A percentile compares a stretch with the other conserved stretches of the same genome.
phyloP scores from a whole-genome alignment of 2,113 vertebrate genomes.

The Oncorhynchus masou region DNA sequence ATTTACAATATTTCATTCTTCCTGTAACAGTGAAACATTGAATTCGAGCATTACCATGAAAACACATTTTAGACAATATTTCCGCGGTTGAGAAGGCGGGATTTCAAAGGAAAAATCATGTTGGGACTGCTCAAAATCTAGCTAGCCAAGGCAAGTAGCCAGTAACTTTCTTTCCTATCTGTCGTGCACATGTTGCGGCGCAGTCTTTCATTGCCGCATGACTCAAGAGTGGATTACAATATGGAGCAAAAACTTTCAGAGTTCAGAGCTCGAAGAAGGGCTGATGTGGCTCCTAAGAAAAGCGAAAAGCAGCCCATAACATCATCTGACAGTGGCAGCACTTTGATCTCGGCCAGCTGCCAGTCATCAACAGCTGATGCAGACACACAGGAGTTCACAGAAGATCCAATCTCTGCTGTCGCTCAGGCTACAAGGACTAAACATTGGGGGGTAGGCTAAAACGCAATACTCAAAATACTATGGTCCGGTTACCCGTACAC shows the following conservation, averaged over 20 bases:
- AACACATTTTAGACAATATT: too few relatives aligned
- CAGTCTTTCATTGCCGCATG: background rate
- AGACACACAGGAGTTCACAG: background rate
- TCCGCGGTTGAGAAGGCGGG: too few relatives aligned
- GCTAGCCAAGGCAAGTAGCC: too few relatives aligned
- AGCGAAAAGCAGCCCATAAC: background rate
- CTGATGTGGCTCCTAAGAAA: slow-evolving; percentile 12
- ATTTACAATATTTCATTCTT: background rate
- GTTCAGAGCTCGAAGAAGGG: slow-evolving; percentile 75
- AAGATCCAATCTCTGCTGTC: background rate
- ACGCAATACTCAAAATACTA: background rate
- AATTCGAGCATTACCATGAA: too few relatives aligned
- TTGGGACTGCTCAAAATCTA: too few relatives aligned
- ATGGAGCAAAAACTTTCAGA: slow-evolving; percentile 79
- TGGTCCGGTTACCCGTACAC: background rate
- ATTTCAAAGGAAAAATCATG: too few relatives aligned
- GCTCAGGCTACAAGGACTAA: background rate
- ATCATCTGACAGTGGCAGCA: background rate
- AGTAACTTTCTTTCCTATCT: too few relatives aligned
- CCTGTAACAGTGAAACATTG: too few relatives aligned
- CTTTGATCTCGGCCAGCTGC: background rate
- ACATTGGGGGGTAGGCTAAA: slow-evolving; percentile 20
- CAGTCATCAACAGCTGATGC: background rate
- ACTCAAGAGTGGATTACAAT: background rate
- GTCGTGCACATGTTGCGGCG: background rate